A percentile compares a stretch with the other conserved stretches of the same genome.
Conservation (phyloP, 2,797 vertebrate species). For the Rallus crepitans region DNA sequence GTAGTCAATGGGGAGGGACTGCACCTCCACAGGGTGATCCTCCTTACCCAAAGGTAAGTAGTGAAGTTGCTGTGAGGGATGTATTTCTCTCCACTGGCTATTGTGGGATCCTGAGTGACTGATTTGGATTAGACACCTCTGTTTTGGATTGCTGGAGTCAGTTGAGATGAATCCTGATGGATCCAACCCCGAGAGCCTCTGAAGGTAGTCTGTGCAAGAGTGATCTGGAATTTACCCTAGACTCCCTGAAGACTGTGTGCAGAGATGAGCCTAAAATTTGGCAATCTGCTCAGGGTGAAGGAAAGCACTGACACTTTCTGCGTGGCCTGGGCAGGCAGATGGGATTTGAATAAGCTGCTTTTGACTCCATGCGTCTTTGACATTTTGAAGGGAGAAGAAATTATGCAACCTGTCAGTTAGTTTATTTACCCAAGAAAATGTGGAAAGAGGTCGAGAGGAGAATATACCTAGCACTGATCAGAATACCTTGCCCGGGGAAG, state of each 20-base stretch:
- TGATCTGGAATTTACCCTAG: background rate
- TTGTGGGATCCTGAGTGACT: background rate
- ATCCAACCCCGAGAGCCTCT: background rate
- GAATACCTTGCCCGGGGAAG: background rate
- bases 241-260: background rate
- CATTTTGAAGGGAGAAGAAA: background rate
- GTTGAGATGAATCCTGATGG: background rate
- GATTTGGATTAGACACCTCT: background rate
- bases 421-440: background rate
- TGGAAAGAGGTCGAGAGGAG: background rate
- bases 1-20: background rate
- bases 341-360: background rate
- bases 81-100: background rate
- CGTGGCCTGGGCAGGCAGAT: background rate
- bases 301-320: background rate
- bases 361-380: background rate
- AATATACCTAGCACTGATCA: background rate
- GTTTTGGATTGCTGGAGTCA: background rate
- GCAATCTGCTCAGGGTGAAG: background rate
- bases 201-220: background rate
- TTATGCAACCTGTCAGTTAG: background rate
- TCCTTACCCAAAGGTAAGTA: background rate
- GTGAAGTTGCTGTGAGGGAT: background rate
- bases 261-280: background rate
- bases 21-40: background rate